Evolutionary conservation across 1,140 invertebrate genomes (phyloP).

Genomic region (Drosophila parvula): DNA sequence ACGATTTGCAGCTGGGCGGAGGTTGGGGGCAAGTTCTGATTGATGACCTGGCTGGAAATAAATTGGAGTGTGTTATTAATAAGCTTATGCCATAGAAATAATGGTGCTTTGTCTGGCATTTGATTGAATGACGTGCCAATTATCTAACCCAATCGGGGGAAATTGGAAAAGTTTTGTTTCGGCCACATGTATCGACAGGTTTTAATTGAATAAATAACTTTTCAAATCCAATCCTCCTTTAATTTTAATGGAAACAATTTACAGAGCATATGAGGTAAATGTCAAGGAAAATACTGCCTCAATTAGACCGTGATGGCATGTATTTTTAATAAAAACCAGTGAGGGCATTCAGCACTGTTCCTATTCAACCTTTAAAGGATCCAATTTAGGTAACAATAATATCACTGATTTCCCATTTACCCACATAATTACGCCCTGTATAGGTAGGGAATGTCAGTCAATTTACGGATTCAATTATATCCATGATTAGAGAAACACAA

Average conservation of each 20-base stretch:
- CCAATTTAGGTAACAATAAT: slow-evolving; percentile 5
- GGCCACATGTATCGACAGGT: background rate
- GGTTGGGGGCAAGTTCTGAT: slow-evolving; percentile 24
- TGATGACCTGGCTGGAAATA: slow-evolving; percentile 43
- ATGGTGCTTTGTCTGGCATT: slow-evolving; percentile 34
- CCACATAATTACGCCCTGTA: slow-evolving; percentile 22
- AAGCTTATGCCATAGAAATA: slow-evolving; percentile 35
- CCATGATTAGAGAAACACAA: slow-evolving; percentile 42
- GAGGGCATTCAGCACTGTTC: background rate
- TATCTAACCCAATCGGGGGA: slow-evolving; percentile 18
- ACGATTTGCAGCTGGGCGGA: slow-evolving; percentile 22
- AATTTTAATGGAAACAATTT: background rate
- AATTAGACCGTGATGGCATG: background rate
- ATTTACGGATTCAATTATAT: slow-evolving; percentile 43
- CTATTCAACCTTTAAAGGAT: background rate
- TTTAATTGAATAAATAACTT: slow-evolving; percentile 30
- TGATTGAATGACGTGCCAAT: slow-evolving; percentile 31
- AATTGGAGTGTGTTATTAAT: slow-evolving; percentile 41
- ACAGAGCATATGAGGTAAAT: background rate
- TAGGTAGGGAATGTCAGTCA: slow-evolving; percentile 3
- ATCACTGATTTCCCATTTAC: slow-evolving; percentile 23
- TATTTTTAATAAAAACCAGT: background rate
- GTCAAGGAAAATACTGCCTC: background rate
- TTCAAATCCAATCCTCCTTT: slow-evolving; percentile 2
- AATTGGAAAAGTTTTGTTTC: slow-evolving; percentile 13